Evolutionary conservation across 1,140 invertebrate genomes (phyloP), one percentile per base, ranked within the genome.

Genomic region (Copidosoma floridanum): DNA sequence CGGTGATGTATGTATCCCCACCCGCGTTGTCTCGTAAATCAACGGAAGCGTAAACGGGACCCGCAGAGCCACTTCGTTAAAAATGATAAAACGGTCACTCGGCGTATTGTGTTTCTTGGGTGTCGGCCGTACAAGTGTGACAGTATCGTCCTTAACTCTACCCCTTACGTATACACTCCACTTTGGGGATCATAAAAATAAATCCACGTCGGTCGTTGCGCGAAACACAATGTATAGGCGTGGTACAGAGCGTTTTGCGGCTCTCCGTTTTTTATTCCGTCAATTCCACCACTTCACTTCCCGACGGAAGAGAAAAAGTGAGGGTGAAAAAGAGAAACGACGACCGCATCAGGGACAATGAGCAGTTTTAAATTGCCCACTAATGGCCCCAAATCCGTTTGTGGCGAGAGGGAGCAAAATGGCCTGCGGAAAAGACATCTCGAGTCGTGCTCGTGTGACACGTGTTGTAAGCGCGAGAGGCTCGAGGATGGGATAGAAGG

Each of bases 301-400:
- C 44, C 21, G n/a, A n/a, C 21, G 21, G 23, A 37, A 51, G 48
- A n/a, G n/a, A n/a, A n/a, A n/a, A n/a, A n/a, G n/a, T n/a, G n/a
- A n/a, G n/a, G n/a, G n/a, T n/a, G n/a, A n/a, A n/a, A n/a, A n/a
- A n/a, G n/a, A n/a, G n/a, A n/a, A n/a, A 32, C 38, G 18, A 47
- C 41, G 54, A 35, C 47, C 41, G 37, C 35, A 56, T 8, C 26
- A 20, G 43, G n/a, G 14, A 20, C 54, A 56, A 56, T 56, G 54
- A 56, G 54, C 41, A 46, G 47, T 56, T 56, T 46, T 0, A 37
- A 56, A 56, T 56, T 35, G 54, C 7, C 43, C 24, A 24, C 43
- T 56, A 56, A 35, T 29, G 43, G 41, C 26, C n/a, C 41, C 29
- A 29, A 46, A 56, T 56, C 54, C 43, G 41, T 44, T 40, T 32